Base-by-base conservation (phyloP, 2,797 vertebrate species). In the Babyrousa celebensis region DNA sequence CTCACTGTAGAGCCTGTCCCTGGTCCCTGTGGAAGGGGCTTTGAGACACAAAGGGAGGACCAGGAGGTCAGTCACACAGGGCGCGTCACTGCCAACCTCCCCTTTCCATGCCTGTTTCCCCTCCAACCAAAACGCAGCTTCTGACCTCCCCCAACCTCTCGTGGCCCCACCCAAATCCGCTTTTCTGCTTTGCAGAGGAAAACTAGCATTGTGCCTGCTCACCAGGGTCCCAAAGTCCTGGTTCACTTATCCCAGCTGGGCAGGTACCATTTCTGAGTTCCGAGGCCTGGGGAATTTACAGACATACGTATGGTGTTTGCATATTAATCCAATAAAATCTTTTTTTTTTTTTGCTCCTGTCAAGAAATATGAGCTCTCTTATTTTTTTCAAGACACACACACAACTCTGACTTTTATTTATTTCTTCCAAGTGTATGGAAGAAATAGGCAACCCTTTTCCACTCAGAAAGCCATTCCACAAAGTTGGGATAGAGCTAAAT, bases 131-230 rank as follows among this genome's bases (percentile, higher is more conserved):
- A 16, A 25, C 58, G 77, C 1, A 21, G 18, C 29, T 62, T 43
- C 65, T 56, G 65, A 63, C 32, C 17, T 12, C 36, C 7, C 18
- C 17, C 1, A n/a, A 1, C 10, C 32, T 48, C 40, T 62, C 1
- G 1, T 8, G 29, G 65, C 54, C n/a, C 23, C 40, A 5, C 25
- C 7, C 0, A 0, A 52, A 27, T 15, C 48, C 12, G 0, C 36
- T 78, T 56, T 40, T 18, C 40, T 5, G 21, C 36, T 60, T 89
- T 78, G 52, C 6, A 0, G 20, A n/a, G 56, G 32, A 3, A 75
- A 48, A 20, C 65, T n/a, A 65, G 56, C 3, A 12, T 43, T 11
- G 5, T 3, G 32, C 15, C 43, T 87, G 43, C 70, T 75, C 60
- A 11, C 15, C 65, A 70, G 8, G 40, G 21, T 43, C 1, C 0